Evolutionary conservation across 1,140 invertebrate species (phyloP).

Genomic region (Pteromalus puparum): DNA sequence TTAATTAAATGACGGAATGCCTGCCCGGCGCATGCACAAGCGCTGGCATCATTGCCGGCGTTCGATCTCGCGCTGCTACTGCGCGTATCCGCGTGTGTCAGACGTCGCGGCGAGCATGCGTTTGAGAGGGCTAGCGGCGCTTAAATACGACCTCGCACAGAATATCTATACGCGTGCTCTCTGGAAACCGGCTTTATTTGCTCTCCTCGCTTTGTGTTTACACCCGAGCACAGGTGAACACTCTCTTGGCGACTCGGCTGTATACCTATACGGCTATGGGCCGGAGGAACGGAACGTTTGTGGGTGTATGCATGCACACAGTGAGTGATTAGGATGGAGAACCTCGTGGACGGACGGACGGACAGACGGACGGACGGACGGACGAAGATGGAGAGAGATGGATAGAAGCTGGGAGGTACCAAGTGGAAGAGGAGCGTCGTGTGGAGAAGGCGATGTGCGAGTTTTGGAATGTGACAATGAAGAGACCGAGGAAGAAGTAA

Average conservation of each 20-base stretch:
- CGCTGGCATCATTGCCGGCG: not conserved
- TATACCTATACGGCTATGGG: too few relatives aligned
- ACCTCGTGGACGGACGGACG: not conserved
- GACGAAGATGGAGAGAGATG: not conserved
- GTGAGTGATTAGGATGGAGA: not conserved
- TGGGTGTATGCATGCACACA: not conserved
- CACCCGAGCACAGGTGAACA: not conserved
- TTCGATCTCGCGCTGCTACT: not conserved
- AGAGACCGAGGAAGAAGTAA: not conserved
- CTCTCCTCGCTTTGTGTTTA: not conserved
- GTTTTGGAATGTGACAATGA: not conserved
- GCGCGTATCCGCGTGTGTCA: not conserved
- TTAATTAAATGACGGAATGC: constrained; percentile 66
- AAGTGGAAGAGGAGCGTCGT: not conserved
- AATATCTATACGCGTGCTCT: not conserved
- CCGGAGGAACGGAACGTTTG: too few relatives aligned
- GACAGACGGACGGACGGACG: not conserved
- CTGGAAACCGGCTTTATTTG: not conserved
- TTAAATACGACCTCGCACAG: not conserved
- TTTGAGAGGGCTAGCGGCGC: not conserved
- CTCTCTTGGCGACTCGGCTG: not conserved
- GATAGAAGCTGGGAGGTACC: not conserved
- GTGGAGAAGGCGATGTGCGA: not conserved
- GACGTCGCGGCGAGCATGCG: not conserved
- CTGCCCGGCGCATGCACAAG: constrained; percentile 28